Percentiles rank a stretch among this genome's conserved stretches.
These are phyloP conservation scores for Aphaenogaster ashmeadi DNA, from an alignment of 1,140 invertebrate species.

Conservation along the genomic window DNA sequence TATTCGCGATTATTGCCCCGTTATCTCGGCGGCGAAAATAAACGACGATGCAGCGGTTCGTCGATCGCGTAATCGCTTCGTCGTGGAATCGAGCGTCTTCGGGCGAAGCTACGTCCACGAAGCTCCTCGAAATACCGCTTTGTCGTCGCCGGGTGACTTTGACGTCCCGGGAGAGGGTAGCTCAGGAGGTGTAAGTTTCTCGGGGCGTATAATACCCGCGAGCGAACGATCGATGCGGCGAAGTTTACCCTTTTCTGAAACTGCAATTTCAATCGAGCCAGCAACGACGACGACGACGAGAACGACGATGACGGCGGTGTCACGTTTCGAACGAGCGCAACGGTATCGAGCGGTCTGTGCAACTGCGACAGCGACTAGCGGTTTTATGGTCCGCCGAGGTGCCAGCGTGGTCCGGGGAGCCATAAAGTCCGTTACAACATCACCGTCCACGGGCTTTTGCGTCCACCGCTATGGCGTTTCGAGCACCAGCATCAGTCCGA, in stretches of 20 bases:
- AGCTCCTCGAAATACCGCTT: constrained; percentile 18
- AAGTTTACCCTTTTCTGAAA: constrained; percentile 60
- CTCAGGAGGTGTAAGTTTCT: constrained; percentile 21
- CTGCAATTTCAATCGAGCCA: constrained; percentile 57
- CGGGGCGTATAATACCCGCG: constrained; percentile 29
- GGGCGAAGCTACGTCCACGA: constrained; percentile 1
- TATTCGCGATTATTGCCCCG: not conserved
- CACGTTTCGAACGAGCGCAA: constrained; percentile 40
- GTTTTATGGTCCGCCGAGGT: constrained; percentile 58
- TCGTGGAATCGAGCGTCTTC: not conserved
- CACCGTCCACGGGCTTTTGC: constrained; percentile 31
- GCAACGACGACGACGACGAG: not conserved
- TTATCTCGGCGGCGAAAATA: constrained; percentile 33
- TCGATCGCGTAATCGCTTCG: constrained; percentile 25
- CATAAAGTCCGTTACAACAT: constrained; percentile 57
- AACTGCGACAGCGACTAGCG: constrained; percentile 33
- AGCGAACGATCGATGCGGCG: constrained; percentile 34
- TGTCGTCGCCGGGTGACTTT: constrained; percentile 41
- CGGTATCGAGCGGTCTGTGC: constrained; percentile 37
- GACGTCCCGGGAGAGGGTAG: constrained; percentile 18
- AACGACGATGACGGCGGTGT: constrained; percentile 28
- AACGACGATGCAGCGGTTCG: not conserved
- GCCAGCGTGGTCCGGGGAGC: constrained; percentile 21
- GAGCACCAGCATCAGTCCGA: constrained; percentile 1
- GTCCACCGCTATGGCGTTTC: constrained; percentile 37